Evolutionary conservation across 1,140 invertebrate species (phyloP), one percentile per base, ranked within the genome.

Genomic region (Drosophila kepulauana): DNA sequence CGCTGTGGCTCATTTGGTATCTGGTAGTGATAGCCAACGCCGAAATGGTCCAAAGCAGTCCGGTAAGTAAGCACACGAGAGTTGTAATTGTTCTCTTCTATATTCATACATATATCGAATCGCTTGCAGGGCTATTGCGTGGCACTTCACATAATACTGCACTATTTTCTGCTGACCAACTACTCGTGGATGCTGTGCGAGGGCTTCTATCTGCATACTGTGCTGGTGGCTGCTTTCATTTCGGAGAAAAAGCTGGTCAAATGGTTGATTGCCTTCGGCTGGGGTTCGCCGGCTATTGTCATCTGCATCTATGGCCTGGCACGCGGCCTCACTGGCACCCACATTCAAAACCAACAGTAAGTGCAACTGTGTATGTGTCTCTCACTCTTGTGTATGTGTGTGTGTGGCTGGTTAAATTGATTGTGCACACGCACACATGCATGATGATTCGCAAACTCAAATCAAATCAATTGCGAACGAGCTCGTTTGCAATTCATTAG

Each of bases 111-210:
- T 25, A 25, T 33, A 33, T 33, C 33, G 1, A 20, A 41, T 25
- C 74, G 68, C 8, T 25, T 91, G 8, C 95, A 98, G 95, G 91
- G 94, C 1, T 95, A 95, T 93, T 99, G 98, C 91, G 96, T 96
- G 74, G 93, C 95, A 0, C 93, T 99, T 1, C 97, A 99, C 93
- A 95, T 98, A 3, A 84, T 97, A 10, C 95, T 98, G 8, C 97
- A 98, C 85, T 99, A 98, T 92, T 97, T 97, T 76, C 94, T 99
- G 52, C 94, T 98, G 33, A 97, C 97, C 64, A 99, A 98, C 94
- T 99, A 99, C 93, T 96, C 97, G 67, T 99, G 98, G 98, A 98
- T 98, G 97, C 94, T 98, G 65, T 97, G 97, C 92, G 97, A 98
- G 93, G 98, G 98, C 0, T 94, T 99, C 52, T 99, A 99, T 93